These are phyloP conservation scores for Oxystoma pomonae DNA, from an alignment of 2,888 invertebrate species.

Conservation along the genomic window DNA sequence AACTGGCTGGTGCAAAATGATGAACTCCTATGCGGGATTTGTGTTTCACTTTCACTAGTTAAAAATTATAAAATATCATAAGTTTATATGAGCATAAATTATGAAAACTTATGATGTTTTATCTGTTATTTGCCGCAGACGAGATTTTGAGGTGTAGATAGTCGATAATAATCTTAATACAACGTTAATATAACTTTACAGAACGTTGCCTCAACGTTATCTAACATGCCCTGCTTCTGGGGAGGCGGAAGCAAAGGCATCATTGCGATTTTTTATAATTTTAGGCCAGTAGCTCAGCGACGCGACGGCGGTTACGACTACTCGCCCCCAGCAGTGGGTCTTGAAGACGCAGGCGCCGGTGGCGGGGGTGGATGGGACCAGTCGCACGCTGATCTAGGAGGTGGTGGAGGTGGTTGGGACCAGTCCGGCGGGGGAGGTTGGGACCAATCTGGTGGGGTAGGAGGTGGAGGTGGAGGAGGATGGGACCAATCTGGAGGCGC, in stretches of 20 bases:
- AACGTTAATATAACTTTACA: no score
- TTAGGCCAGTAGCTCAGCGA: neutral
- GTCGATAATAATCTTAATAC: neutral
- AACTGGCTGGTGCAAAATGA: no score
- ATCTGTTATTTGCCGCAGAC: no score
- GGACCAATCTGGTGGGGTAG: constrained; percentile 19
- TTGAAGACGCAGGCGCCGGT: constrained; percentile 25
- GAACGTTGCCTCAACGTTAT: no score
- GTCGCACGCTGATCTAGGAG: constrained; percentile 12
- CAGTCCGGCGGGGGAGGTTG: constrained; percentile 14
- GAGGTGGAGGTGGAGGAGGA: constrained; percentile 25
- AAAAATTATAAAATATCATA: no score
- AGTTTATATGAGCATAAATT: no score
- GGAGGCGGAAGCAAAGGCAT: constrained; percentile 26
- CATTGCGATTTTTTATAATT: neutral
- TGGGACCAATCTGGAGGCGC: constrained; percentile 20
- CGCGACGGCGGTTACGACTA: constrained; percentile 21
- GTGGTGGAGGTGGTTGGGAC: constrained; percentile 5
- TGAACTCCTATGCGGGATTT: no score
- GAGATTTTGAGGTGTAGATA: no score
- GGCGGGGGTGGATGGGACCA: constrained; percentile 23
- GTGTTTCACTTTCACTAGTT: no score
- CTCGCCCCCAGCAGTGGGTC: constrained; percentile 12
- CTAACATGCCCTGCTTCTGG: no score
- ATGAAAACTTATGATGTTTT: no score